Evolutionary conservation across 2,113 vertebrate species (phyloP), one percentile per base, ranked within the genome.

Genomic region (Haemorhous mexicanus): DNA sequence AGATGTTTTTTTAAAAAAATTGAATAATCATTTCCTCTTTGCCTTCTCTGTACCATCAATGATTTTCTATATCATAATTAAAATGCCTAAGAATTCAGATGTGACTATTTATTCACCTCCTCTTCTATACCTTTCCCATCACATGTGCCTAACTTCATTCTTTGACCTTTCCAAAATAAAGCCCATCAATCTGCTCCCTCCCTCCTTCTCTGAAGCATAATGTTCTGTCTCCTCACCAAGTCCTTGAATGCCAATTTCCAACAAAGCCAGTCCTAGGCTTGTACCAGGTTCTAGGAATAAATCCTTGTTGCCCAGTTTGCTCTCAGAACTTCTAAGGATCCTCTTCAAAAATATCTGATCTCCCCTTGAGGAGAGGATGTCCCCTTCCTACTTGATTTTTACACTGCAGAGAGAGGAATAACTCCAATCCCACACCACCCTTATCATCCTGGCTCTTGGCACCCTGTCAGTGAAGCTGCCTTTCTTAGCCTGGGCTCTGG

Each of bases 391-490:
- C 26, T 46, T 76, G 58, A 11, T 50, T 53, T 86, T 79, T 91
- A 20, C 53, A 47, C 23, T 63, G 16, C 12, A 84, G 10, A 13
- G 26, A 59, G 72, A 88, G 82, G 52, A 62, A 62, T 26, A 50
- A 22, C 26, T n/a, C 58, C 18, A 44, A 26, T 41, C 19, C n/a
- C 11, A 23, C 3, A 19, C 2, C 6, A 56, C 21, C 16, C 21
- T 64, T 22, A 43, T 5, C 18, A 58, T 33, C 37, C 52, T 19
- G 9, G 11, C 44, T 50, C 20, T 47, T n/a, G 37, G 28, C 35
- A 77, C 11, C 32, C 24, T 2, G 1, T 26, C 4, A 4, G 0
- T 23, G 28, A 19, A 50, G 33, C 20, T 43, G 17, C 19, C 41
- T n/a, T 78, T 27, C 46, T 28, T 23, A n/a, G 26, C 20, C 27